phyloP scores from a whole-genome alignment of 2,888 invertebrate genomes.

The Hyposoter dolosus region DNA sequence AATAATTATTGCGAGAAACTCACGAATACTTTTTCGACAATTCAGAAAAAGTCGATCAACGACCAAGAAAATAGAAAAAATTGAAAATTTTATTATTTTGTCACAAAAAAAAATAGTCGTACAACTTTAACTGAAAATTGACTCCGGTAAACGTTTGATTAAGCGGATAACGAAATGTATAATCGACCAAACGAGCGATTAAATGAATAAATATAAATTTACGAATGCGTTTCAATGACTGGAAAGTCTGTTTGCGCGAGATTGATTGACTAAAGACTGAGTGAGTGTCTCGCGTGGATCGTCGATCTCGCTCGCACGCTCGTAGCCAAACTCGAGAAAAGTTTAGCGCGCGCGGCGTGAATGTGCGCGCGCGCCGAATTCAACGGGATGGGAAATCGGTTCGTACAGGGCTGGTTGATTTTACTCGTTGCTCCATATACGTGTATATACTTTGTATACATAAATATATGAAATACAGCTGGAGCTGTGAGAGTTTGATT shows the following conservation, averaged over 20 bases:
- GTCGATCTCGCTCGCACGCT: slow-evolving; percentile 65
- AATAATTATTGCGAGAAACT: neutral
- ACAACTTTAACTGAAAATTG: too few species aligned
- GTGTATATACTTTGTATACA: neutral
- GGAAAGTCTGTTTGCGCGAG: slow-evolving; percentile 48
- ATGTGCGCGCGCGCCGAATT: slow-evolving; percentile 56
- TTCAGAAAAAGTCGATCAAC: neutral
- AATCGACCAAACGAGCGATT: neutral
- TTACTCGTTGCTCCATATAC: neutral
- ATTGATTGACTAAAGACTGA: slow-evolving; percentile 57
- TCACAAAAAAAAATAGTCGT: neutral
- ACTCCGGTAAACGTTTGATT: neutral
- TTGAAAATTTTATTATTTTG: neutral
- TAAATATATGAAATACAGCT: slow-evolving; percentile 16
- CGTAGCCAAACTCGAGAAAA: slow-evolving; percentile 69
- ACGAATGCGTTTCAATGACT: slow-evolving; percentile 1
- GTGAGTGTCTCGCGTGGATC: neutral
- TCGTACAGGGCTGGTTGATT: neutral
- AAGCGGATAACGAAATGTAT: neutral
- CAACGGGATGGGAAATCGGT: slow-evolving; percentile 32
- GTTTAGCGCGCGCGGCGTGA: slow-evolving; percentile 65
- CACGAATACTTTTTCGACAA: neutral
- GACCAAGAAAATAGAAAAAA: neutral
- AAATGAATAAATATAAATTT: neutral
- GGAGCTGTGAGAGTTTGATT: slow-evolving; percentile 28